Conservation (phyloP, 2,888 invertebrate genomes). For the Chymomyza fuscimana region DNA sequence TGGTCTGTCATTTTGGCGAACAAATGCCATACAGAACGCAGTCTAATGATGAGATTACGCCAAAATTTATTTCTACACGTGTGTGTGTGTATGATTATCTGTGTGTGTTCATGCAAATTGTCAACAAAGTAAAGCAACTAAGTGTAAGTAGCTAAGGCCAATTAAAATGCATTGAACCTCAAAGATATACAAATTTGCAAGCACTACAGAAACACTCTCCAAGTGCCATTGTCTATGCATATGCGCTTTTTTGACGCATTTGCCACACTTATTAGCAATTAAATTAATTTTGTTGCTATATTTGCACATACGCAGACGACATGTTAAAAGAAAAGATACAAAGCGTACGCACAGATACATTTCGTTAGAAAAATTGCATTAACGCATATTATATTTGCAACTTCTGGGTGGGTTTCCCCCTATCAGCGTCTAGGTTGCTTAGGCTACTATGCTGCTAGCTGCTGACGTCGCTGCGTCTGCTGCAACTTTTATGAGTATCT, state of each 20-base stretch:
- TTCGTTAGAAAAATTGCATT: slow-evolving; percentile 65
- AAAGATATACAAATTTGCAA: slow-evolving; percentile 29
- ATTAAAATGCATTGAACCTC: slow-evolving; percentile 79
- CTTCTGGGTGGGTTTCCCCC: slow-evolving; percentile 65
- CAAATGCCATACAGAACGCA: slow-evolving; percentile 55
- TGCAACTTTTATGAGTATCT: background rate
- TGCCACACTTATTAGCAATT: slow-evolving; percentile 76
- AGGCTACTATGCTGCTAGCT: slow-evolving; percentile 26
- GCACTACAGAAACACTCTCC: background rate
- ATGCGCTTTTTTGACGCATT: background rate
- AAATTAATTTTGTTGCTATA: slow-evolving; percentile 76
- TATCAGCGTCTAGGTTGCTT: slow-evolving; percentile 17
- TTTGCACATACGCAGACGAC: slow-evolving; percentile 78
- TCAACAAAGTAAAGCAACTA: slow-evolving; percentile 1
- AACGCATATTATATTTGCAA: slow-evolving; percentile 65
- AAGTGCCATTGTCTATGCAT: slow-evolving; percentile 21
- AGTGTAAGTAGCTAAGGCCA: slow-evolving; percentile 57
- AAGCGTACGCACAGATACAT: background rate
- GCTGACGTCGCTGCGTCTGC: slow-evolving; percentile 52
- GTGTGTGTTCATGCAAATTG: background rate
- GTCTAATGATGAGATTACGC: slow-evolving; percentile 75
- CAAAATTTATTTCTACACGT: slow-evolving; percentile 59
- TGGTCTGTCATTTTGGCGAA: slow-evolving; percentile 51
- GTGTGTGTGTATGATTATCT: slow-evolving; percentile 11
- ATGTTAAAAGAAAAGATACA: slow-evolving; percentile 26